Percentiles rank a stretch among this genome's conserved stretches.
Evolutionary conservation across 2,113 vertebrate species (phyloP).

Genomic region (Pao palembangensis): DNA sequence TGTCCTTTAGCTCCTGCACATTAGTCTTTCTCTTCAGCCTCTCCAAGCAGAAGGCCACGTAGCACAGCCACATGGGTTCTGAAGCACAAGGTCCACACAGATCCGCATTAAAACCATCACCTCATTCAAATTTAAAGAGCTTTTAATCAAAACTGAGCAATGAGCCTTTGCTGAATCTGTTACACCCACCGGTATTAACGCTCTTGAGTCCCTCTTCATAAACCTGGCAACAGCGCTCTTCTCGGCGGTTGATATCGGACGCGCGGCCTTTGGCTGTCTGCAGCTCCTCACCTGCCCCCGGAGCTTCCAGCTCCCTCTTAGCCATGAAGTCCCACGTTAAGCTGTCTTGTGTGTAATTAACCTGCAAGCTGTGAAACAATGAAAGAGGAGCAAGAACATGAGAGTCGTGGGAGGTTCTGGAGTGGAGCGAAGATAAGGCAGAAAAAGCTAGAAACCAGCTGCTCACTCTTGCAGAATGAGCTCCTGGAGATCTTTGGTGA

Average conservation of each 20-base stretch:
- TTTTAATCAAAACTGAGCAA: too few species aligned
- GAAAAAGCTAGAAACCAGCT: neutral
- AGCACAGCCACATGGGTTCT: slow-evolving; percentile 93
- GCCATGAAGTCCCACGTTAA: slow-evolving; percentile 92
- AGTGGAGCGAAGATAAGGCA: neutral
- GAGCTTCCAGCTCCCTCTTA: slow-evolving; percentile 79
- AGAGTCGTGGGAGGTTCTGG: neutral
- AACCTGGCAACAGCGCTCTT: slow-evolving; percentile 84
- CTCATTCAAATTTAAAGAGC: too few species aligned
- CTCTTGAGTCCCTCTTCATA: slow-evolving; percentile 86
- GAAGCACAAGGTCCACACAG: slow-evolving; percentile 19
- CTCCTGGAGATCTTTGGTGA: slow-evolving; percentile 87
- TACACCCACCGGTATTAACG: slow-evolving; percentile 79
- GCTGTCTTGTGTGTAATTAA: slow-evolving; percentile 75
- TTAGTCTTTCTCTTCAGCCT: slow-evolving; percentile 88
- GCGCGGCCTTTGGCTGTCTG: slow-evolving; percentile 75
- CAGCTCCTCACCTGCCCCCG: slow-evolving; percentile 55
- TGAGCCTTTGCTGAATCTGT: neutral
- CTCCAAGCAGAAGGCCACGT: slow-evolving; percentile 85
- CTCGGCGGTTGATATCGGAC: slow-evolving; percentile 72
- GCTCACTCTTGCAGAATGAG: slow-evolving; percentile 87
- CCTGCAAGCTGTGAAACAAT: slow-evolving; percentile 78
- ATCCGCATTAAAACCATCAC: neutral
- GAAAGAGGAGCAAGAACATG: too few species aligned
- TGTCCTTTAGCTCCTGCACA: slow-evolving; percentile 79